Conservation (phyloP, 2,797 vertebrate genomes). For the Myotis findleyi region DNA sequence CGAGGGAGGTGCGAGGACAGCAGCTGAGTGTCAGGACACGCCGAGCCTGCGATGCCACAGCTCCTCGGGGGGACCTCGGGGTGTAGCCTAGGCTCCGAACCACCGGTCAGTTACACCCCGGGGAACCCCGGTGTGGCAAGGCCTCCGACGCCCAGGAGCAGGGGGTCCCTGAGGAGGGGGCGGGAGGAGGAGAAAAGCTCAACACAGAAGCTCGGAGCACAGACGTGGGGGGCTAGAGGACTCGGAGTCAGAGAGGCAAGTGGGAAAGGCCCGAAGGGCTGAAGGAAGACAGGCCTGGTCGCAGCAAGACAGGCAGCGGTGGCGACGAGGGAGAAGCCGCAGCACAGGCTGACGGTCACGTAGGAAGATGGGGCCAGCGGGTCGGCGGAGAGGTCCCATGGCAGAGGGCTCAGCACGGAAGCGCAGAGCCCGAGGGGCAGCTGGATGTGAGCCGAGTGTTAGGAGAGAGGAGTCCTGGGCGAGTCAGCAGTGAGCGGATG, state of each 20-base stretch:
- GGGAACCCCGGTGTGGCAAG: too few species aligned
- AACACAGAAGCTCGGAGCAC: background rate
- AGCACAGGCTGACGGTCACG: rapidly evolving
- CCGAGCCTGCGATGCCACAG: background rate
- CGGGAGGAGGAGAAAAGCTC: background rate
- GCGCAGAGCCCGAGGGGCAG: background rate
- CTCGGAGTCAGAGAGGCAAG: background rate
- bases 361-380: background rate
- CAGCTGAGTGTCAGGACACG: background rate
- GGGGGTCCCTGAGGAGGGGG: too few species aligned
- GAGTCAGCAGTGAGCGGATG: background rate
- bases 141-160: too few species aligned
- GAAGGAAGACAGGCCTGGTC: background rate
- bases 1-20: background rate
- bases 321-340: background rate
- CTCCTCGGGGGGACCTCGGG: background rate
- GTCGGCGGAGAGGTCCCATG: rapidly evolving
- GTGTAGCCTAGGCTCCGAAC: too few species aligned
- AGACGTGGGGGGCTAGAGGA: background rate
- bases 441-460: background rate
- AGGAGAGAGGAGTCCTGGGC: background rate
- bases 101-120: too few species aligned
- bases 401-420: background rate
- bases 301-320: background rate
- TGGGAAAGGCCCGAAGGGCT: background rate